These are phyloP conservation scores for Natrix natrix DNA, from an alignment of 2,797 vertebrate species.

Conservation along the genomic window DNA sequence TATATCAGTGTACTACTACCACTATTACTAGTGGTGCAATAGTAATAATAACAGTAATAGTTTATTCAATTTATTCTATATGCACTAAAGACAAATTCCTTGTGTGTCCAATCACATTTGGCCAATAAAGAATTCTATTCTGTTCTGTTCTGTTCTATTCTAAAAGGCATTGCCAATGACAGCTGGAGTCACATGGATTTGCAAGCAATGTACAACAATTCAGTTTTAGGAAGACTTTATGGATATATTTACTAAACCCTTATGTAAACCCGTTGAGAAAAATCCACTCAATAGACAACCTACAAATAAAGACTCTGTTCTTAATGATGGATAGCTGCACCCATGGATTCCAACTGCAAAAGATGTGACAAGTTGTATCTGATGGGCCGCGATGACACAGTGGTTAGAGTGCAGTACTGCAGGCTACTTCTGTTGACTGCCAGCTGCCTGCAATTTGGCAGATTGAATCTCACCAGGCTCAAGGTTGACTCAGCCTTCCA, in stretches of 20 bases:
- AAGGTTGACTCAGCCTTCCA: no score
- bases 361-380: background rate
- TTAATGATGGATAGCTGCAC: background rate
- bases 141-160: background rate
- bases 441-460: no score
- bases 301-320: background rate
- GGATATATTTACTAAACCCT: background rate
- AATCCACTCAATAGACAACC: background rate
- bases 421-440: no score
- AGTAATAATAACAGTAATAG: background rate
- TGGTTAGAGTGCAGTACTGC: no score
- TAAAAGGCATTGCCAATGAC: background rate
- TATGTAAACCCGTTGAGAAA: fast-evolving
- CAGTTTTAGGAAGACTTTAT: background rate
- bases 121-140: no score
- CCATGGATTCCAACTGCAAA: slow-evolving; percentile 13
- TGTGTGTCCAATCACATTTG: no score
- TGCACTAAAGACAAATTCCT: no score
- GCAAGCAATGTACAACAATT: background rate
- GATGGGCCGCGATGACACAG: no score
- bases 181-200: fast-evolving
- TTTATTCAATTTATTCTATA: no score
- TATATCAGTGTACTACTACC: background rate
- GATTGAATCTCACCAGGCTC: no score
- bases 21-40: background rate